Evolutionary conservation across 2,113 vertebrate genomes (phyloP).

Genomic region (Pangasianodon gigas): DNA sequence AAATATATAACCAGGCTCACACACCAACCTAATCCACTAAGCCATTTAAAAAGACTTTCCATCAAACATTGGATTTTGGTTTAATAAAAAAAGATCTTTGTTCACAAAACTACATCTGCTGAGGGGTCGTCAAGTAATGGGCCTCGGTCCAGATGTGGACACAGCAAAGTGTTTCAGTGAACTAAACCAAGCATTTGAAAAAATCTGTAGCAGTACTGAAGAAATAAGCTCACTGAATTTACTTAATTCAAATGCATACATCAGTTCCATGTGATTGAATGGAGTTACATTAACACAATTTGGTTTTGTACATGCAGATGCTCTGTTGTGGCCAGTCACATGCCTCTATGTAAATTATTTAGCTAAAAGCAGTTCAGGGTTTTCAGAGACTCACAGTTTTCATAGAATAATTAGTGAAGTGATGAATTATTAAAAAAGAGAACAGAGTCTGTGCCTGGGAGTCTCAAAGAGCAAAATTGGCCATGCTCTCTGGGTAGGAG

Average conservation of each 20-base stretch:
- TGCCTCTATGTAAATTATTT: not conserved
- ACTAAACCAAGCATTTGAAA: not conserved
- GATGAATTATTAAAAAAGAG: not conserved
- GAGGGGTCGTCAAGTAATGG: not conserved
- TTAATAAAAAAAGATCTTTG: not conserved
- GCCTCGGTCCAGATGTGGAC: not conserved
- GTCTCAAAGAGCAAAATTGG: not conserved
- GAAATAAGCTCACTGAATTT: not conserved
- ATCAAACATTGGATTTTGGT: not conserved
- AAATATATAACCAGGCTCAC: not conserved
- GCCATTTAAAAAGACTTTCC: slow-evolving; percentile 21
- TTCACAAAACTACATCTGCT: not conserved
- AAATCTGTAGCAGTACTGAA: not conserved
- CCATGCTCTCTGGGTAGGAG: not conserved
- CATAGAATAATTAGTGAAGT: not conserved
- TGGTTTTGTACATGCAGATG: not conserved
- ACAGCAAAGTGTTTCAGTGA: not conserved
- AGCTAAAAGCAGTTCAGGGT: not conserved
- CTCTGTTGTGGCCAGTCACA: not conserved
- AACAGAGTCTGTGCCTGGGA: not conserved
- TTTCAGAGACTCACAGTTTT: not conserved
- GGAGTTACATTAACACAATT: not conserved
- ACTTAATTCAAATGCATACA: not conserved
- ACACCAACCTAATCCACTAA: not conserved
- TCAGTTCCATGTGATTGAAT: not conserved